These are phyloP conservation scores for Listronotus oregonensis DNA, from an alignment of 1,140 invertebrate genomes.

Conservation along the genomic window DNA sequence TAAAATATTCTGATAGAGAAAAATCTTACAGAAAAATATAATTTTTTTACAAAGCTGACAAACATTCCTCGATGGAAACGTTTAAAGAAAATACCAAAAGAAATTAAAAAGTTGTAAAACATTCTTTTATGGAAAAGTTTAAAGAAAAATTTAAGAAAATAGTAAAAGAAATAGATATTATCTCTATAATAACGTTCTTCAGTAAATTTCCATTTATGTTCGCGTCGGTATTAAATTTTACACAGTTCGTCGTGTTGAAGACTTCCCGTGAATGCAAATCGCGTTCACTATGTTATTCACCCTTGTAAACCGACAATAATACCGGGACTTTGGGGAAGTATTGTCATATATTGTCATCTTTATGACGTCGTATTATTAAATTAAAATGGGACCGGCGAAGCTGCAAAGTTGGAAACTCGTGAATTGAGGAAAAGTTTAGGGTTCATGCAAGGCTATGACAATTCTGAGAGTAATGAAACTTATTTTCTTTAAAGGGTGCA, in stretches of 20 bases:
- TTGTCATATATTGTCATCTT: slow-evolving; percentile 24
- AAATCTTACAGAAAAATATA: too few species aligned
- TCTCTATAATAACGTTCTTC: neutral
- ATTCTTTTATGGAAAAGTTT: too few species aligned
- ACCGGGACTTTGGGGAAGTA: slow-evolving; percentile 10
- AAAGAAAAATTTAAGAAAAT: too few species aligned
- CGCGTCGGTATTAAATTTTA: slow-evolving; percentile 2
- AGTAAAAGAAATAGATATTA: neutral
- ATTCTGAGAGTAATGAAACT: neutral
- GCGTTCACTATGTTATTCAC: slow-evolving; percentile 1
- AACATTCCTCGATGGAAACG: too few species aligned
- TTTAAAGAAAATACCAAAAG: too few species aligned
- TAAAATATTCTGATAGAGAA: too few species aligned
- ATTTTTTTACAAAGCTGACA: too few species aligned
- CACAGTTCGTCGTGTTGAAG: slow-evolving; percentile 15
- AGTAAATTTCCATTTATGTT: slow-evolving; percentile 4
- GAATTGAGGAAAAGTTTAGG: slow-evolving; percentile 9
- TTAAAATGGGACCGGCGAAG: slow-evolving; percentile 17
- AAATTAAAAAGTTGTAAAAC: too few species aligned
- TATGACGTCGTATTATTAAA: slow-evolving; percentile 32
- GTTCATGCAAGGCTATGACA: too few species aligned
- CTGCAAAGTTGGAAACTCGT: slow-evolving; percentile 12
- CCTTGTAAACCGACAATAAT: slow-evolving; percentile 23
- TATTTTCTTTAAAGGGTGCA: neutral
- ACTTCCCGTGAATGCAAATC: slow-evolving; percentile 23